phyloP scores from a whole-genome alignment of 2,113 vertebrate genomes.

The Triplophysa tibetana region DNA sequence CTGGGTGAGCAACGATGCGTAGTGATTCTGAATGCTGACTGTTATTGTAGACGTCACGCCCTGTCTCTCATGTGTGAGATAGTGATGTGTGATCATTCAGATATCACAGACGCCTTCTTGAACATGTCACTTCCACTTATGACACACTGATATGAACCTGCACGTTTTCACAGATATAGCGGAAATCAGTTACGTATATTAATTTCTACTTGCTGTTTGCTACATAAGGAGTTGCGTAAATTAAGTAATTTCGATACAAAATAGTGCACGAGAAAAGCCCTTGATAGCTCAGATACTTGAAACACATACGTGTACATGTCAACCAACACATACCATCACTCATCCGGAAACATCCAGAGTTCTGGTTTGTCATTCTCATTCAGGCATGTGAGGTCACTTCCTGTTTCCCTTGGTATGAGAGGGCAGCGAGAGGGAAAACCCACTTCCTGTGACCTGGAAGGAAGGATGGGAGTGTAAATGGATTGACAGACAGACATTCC shows the following conservation, averaged over 20 bases:
- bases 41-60: neutral
- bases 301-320: neutral
- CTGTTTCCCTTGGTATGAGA: constrained; percentile 67
- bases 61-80: too few relatives aligned
- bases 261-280: too few relatives aligned
- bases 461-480: neutral
- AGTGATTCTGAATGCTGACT: neutral
- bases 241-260: too few relatives aligned
- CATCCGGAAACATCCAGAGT: constrained; percentile 6
- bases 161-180: neutral
- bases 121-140: constrained; percentile 12
- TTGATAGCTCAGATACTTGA: too few relatives aligned
- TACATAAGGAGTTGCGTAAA: too few relatives aligned
- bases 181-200: too few relatives aligned
- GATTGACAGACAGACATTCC: constrained; percentile 10
- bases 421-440: constrained; percentile 27
- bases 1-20: neutral
- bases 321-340: neutral
- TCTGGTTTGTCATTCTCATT: constrained; percentile 6
- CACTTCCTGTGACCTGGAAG: constrained; percentile 42
- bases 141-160: neutral
- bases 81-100: neutral
- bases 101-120: constrained; percentile 1
- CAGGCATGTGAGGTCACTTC: constrained; percentile 60
- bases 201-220: too few relatives aligned